Percentiles rank a stretch among this genome's conserved stretches.
These are phyloP conservation scores for Drosophila miranda DNA, from an alignment of 1,140 invertebrate species.

Conservation along the genomic window DNA sequence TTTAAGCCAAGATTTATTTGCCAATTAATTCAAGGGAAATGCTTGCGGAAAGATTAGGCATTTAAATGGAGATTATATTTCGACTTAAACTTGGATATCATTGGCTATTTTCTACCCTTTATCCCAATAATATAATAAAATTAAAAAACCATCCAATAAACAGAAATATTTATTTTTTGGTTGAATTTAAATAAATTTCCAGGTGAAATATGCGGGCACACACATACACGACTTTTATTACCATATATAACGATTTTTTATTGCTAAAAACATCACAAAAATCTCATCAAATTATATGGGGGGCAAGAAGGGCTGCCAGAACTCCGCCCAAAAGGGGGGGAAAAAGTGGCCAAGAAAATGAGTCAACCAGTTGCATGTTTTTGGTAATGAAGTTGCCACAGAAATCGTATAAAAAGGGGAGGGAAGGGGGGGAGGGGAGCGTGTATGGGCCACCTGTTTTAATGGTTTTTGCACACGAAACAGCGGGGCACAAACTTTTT, in stretches of 20 bases:
- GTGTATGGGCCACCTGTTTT: conserved; percentile 71
- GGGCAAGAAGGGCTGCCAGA: conserved; percentile 20
- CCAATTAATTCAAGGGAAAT: background rate
- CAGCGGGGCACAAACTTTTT: conserved; percentile 46
- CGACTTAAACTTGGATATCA: no score
- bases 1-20: no score
- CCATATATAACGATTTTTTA: conserved; percentile 77
- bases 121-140: conserved; percentile 48
- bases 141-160: conserved; percentile 68
- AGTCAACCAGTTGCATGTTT: conserved; percentile 74
- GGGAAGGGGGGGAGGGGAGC: no score
- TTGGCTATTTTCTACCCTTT: no score
- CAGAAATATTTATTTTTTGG: conserved; percentile 19
- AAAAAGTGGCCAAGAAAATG: conserved; percentile 52
- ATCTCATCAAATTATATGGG: conserved; percentile 39
- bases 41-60: background rate
- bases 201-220: conserved; percentile 17
- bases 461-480: conserved; percentile 62
- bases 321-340: conserved; percentile 17
- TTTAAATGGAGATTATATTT: no score
- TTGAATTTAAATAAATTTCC: conserved; percentile 34
- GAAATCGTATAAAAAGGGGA: background rate
- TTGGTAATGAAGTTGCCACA: conserved; percentile 17
- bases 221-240: conserved; percentile 56
- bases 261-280: conserved; percentile 35